phyloP scores from a whole-genome alignment of 1,140 invertebrate genomes.

The Sinonovacula constricta region DNA sequence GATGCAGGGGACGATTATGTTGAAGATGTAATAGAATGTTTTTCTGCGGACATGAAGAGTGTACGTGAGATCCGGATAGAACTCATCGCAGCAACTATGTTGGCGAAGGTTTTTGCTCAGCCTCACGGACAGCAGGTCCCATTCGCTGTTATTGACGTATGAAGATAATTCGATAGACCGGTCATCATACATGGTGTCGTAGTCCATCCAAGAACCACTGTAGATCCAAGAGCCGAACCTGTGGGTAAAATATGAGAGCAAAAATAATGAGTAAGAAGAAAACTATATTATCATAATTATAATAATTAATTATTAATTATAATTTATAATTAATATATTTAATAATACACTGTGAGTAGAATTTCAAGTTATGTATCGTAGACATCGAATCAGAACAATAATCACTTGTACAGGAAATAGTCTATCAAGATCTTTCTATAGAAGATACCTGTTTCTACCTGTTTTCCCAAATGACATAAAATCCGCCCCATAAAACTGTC shows the following conservation, averaged over 20 bases:
- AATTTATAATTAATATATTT: too few relatives aligned
- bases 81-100: conserved; percentile 79
- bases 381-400: too few relatives aligned
- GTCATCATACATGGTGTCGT: conserved; percentile 66
- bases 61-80: conserved; percentile 98
- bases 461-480: too few relatives aligned
- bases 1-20: conserved; percentile 93
- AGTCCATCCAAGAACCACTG: conserved; percentile 82
- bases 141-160: conserved; percentile 99
- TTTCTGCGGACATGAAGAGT: conserved; percentile 97
- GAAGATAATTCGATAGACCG: conserved; percentile 87
- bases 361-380: too few relatives aligned
- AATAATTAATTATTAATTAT: too few relatives aligned
- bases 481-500: too few relatives aligned
- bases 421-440: too few relatives aligned
- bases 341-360: too few relatives aligned
- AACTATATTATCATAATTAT: too few relatives aligned
- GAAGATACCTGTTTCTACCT: too few relatives aligned
- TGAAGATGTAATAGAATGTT: conserved; percentile 99
- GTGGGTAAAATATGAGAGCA: conserved; percentile 84
- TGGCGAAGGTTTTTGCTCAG: conserved; percentile 71
- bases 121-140: conserved; percentile 92
- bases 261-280: too few relatives aligned
- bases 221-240: conserved; percentile 81
- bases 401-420: too few relatives aligned